Conservation (phyloP, 2,113 vertebrate species). For the Hydropotes inermis region DNA sequence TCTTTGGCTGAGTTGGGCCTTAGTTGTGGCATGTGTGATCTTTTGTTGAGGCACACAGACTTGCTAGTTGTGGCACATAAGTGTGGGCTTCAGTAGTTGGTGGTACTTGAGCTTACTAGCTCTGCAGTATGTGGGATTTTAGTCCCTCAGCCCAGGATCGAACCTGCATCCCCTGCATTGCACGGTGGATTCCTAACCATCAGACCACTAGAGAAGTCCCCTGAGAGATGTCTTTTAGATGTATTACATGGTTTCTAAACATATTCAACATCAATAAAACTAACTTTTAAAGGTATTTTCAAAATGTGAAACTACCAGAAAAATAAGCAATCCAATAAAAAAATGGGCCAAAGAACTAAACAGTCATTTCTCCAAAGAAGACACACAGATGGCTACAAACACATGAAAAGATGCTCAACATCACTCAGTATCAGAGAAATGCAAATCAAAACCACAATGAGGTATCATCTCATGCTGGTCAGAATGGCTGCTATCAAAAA, state of each 20-base stretch:
- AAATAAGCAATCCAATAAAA: background rate
- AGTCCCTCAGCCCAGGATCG: rapidly evolving
- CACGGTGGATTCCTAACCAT: background rate
- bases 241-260: background rate
- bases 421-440: background rate
- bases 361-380: background rate
- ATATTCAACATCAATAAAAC: background rate
- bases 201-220: background rate
- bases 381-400: background rate
- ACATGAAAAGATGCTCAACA: background rate
- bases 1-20: background rate
- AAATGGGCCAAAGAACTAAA: background rate
- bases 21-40: background rate
- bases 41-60: background rate
- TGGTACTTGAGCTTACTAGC: background rate
- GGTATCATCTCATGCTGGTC: rapidly evolving
- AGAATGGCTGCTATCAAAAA: background rate
- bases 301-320: background rate
- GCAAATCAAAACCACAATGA: background rate
- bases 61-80: background rate
- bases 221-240: background rate
- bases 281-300: slow-evolving; percentile 2
- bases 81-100: background rate
- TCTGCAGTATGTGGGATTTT: background rate
- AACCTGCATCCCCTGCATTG: background rate